These are phyloP conservation scores for Plodia interpunctella DNA, from an alignment of 1,140 invertebrate genomes.

Conservation along the genomic window DNA sequence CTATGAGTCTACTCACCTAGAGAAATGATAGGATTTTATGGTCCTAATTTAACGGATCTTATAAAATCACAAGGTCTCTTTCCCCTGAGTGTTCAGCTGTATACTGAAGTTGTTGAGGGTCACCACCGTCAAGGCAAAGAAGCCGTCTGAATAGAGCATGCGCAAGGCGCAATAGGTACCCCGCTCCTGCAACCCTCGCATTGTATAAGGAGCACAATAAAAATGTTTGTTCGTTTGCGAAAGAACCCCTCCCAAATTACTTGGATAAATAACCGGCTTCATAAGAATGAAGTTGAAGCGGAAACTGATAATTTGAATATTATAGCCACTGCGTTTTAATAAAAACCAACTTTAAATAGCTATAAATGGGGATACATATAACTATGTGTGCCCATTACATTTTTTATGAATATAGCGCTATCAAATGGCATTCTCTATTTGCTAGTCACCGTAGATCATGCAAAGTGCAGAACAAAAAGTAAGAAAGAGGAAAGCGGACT, in stretches of 20 bases:
- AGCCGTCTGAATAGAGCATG: slow-evolving; percentile 58
- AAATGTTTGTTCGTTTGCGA: slow-evolving; percentile 38
- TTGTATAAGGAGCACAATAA: slow-evolving; percentile 27
- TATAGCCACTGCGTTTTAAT: neutral
- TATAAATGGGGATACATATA: no score
- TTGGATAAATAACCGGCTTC: slow-evolving; percentile 17
- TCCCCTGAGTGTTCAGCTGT: slow-evolving; percentile 55
- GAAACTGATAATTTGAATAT: no score
- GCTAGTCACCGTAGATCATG: no score
- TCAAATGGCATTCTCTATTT: no score
- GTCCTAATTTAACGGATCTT: slow-evolving; percentile 37
- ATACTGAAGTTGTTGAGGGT: slow-evolving; percentile 60
- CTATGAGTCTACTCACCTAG: slow-evolving; percentile 50
- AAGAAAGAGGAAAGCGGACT: no score
- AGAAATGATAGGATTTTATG: slow-evolving; percentile 60
- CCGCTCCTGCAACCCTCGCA: slow-evolving; percentile 45
- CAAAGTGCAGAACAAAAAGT: no score
- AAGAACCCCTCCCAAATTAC: slow-evolving; percentile 29
- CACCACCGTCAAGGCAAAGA: slow-evolving; percentile 26
- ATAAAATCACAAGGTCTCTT: slow-evolving; percentile 34
- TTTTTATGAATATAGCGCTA: no score
- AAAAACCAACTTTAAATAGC: no score
- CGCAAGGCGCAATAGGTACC: slow-evolving; percentile 62
- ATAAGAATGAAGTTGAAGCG: no score
- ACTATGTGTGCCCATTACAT: no score